Percentiles rank a stretch among this genome's conserved stretches.
These are phyloP conservation scores for Toxotes jaculatrix DNA, from an alignment of 2,113 vertebrate species.

Conservation along the genomic window DNA sequence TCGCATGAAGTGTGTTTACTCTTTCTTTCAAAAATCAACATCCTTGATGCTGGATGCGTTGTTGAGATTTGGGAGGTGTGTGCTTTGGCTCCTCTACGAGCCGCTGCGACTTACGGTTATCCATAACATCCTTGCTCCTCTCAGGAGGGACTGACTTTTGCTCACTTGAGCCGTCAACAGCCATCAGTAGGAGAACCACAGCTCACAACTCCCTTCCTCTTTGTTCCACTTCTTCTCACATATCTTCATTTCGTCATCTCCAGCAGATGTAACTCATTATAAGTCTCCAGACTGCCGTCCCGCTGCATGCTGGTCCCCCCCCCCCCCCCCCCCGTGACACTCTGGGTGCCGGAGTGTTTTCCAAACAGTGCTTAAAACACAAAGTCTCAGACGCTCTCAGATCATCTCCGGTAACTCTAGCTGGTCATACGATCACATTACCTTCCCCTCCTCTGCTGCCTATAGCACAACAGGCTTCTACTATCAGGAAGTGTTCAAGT, in stretches of 20 bases:
- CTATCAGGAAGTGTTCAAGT: conserved; percentile 62
- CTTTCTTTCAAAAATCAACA: not conserved
- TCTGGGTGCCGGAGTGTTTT: not conserved
- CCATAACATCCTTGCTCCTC: not conserved
- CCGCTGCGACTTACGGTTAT: too few relatives aligned
- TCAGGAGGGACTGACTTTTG: not conserved
- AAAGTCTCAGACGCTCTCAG: conserved; percentile 40
- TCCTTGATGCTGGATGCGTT: not conserved
- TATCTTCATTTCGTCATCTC: conserved; percentile 1
- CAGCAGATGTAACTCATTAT: not conserved
- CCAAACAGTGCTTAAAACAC: conserved; percentile 29
- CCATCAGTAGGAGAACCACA: not conserved
- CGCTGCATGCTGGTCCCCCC: not conserved
- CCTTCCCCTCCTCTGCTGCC: conserved; percentile 47
- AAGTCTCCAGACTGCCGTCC: not conserved
- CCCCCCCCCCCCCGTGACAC: not conserved
- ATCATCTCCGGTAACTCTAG: conserved; percentile 72
- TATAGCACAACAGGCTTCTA: conserved; percentile 27
- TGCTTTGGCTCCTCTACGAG: too few relatives aligned
- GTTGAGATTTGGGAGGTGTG: not conserved
- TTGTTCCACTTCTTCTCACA: not conserved
- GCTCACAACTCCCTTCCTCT: not conserved
- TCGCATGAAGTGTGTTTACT: not conserved
- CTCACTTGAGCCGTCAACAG: not conserved
- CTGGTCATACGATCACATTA: conserved; percentile 73